Evolutionary conservation across 2,888 invertebrate genomes (phyloP).

Genomic region (Disparrhopalites patrizii): DNA sequence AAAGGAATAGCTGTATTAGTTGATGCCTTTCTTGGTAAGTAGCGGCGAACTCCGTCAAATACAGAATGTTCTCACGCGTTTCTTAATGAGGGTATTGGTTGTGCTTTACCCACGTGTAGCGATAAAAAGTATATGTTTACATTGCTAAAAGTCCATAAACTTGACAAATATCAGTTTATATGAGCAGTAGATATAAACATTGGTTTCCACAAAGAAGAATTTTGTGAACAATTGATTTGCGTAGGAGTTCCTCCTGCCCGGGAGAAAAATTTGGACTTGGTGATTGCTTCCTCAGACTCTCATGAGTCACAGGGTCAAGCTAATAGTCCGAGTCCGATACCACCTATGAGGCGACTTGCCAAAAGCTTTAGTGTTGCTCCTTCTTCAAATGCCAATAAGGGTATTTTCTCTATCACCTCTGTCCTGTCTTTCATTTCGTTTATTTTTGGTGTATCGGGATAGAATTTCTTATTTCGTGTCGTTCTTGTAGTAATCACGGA

Average conservation of each 20-base stretch:
- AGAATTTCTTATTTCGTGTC: too few species aligned
- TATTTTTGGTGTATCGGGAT: too few species aligned
- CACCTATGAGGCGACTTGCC: conserved; percentile 79
- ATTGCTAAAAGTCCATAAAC: not conserved
- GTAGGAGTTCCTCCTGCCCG: conserved; percentile 33
- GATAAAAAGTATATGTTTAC: not conserved
- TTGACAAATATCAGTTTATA: conserved; percentile 4
- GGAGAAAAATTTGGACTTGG: conserved; percentile 11
- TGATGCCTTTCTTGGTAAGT: conserved; percentile 87
- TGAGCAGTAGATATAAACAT: not conserved
- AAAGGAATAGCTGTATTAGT: conserved; percentile 88
- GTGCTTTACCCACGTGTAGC: not conserved
- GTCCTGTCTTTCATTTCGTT: conserved; percentile 16
- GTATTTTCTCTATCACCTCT: conserved; percentile 51
- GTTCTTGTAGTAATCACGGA: too few species aligned
- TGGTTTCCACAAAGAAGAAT: too few species aligned
- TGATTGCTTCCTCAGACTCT: conserved; percentile 10
- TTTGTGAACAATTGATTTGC: not conserved
- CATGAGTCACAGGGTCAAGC: conserved; percentile 3
- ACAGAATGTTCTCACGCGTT: too few species aligned
- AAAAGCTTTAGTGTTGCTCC: conserved; percentile 89
- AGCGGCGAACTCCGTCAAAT: conserved; percentile 7
- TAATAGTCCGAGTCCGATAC: conserved; percentile 51
- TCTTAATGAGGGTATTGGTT: too few species aligned
- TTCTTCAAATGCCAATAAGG: conserved; percentile 61